Evolutionary conservation across 2,888 invertebrate genomes (phyloP).

Genomic region (Aproaerema taeniolella): DNA sequence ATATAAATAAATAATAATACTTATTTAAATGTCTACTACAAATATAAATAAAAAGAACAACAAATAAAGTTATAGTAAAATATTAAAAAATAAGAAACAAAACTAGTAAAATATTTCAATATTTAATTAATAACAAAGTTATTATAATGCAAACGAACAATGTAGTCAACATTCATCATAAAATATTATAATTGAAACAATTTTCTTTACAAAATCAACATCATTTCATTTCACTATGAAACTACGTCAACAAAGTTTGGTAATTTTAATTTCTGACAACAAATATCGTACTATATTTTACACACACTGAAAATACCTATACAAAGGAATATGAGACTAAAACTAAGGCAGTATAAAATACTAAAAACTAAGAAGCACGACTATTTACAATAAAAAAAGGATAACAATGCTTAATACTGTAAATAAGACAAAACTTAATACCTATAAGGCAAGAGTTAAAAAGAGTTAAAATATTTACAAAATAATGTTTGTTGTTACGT

Average conservation of each 20-base stretch:
- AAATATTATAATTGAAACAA: constrained; percentile 71
- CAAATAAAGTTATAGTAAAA: too few species aligned
- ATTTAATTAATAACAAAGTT: constrained; percentile 63
- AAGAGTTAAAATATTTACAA: constrained; percentile 35
- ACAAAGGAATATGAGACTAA: constrained; percentile 9
- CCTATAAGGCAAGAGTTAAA: constrained; percentile 27
- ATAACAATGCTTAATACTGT: constrained; percentile 46
- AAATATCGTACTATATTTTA: constrained; percentile 1
- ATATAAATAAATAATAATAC: too few species aligned
- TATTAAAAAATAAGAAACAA: constrained; percentile 20
- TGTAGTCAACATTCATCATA: constrained; percentile 65
- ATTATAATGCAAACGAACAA: constrained; percentile 65
- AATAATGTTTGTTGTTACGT: constrained; percentile 6
- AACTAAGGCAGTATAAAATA: constrained; percentile 2
- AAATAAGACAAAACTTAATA: constrained; percentile 35
- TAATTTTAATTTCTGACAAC: constrained; percentile 27
- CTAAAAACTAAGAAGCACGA: constrained; percentile 10
- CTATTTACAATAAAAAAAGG: constrained; percentile 25
- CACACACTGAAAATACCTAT: constrained; percentile 2
- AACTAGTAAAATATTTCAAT: constrained; percentile 34
- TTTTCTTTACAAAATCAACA: constrained; percentile 46
- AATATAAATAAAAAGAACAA: too few species aligned
- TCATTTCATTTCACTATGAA: constrained; percentile 13
- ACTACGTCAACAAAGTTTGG: constrained; percentile 49
- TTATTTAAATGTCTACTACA: too few species aligned